These are phyloP conservation scores for Macrochelys suwanniensis DNA, from an alignment of 2,797 vertebrate genomes.

Conservation along the genomic window DNA sequence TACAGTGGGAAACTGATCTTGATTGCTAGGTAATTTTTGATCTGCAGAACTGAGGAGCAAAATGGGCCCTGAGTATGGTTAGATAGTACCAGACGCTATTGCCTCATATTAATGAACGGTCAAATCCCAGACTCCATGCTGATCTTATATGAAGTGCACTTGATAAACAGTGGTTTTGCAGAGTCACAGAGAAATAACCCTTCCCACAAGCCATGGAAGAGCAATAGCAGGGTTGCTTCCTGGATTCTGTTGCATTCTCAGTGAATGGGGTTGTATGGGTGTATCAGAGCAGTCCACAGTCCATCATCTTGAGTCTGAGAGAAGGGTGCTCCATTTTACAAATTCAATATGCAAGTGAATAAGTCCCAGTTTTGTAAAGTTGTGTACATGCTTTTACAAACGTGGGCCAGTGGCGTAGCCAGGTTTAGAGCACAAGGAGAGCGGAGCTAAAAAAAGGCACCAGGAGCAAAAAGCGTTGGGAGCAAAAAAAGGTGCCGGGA, in stretches of 20 bases:
- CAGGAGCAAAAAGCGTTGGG: no score
- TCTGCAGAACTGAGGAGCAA: neutral
- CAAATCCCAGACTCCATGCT: neutral
- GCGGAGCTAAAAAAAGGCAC: no score
- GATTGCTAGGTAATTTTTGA: neutral
- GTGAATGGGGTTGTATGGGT: neutral
- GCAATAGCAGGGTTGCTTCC: accelerated
- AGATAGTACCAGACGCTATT: neutral
- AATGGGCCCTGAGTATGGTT: neutral
- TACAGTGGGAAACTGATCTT: neutral
- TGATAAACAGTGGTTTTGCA: neutral
- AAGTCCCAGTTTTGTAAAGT: neutral
- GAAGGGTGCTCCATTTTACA: neutral
- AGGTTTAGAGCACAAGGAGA: no score
- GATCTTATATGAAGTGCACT: neutral
- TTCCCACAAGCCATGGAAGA: neutral
- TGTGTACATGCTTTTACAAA: neutral
- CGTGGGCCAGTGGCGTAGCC: neutral
- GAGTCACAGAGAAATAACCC: neutral
- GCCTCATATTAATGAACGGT: neutral
- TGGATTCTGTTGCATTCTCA: neutral
- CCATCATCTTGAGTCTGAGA: accelerated
- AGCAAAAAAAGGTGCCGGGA: no score
- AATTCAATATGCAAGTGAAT: neutral
- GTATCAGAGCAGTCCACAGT: neutral